Percentiles rank a stretch among this genome's conserved stretches.
Evolutionary conservation across 2,797 vertebrate genomes (phyloP).

Genomic region (Enteromius paludinosus): DNA sequence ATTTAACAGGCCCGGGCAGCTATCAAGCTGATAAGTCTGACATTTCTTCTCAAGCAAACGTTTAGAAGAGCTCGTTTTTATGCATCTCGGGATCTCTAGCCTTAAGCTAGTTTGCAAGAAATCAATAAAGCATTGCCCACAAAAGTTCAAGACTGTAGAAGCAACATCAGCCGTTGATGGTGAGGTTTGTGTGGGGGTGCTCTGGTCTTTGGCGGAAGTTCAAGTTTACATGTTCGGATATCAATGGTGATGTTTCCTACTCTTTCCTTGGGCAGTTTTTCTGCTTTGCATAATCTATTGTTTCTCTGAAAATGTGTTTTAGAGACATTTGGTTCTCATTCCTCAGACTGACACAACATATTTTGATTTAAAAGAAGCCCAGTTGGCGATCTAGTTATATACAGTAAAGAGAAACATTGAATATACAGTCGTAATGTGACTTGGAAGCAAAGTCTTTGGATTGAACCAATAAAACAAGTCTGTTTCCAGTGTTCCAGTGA

Average conservation of each 20-base stretch:
- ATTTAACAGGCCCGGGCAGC: slow-evolving; percentile 20
- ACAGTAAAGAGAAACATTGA: neutral
- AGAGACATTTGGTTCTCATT: neutral
- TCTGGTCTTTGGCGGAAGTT: slow-evolving; percentile 23
- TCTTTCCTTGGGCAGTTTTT: neutral
- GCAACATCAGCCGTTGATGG: neutral
- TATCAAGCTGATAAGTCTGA: slow-evolving; percentile 27
- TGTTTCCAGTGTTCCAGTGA: slow-evolving; percentile 1
- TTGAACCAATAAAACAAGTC: slow-evolving; percentile 9
- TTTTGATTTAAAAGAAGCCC: neutral
- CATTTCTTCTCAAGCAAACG: slow-evolving; percentile 11
- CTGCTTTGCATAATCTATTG: slow-evolving; percentile 35
- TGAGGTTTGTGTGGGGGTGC: neutral
- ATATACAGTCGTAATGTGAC: slow-evolving; percentile 22
- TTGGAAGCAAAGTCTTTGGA: neutral
- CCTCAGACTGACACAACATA: neutral
- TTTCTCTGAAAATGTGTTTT: neutral
- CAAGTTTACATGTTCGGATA: slow-evolving; percentile 9
- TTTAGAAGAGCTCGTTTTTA: slow-evolving; percentile 37
- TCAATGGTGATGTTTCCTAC: slow-evolving; percentile 10
- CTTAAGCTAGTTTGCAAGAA: slow-evolving; percentile 40
- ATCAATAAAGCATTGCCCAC: slow-evolving; percentile 48
- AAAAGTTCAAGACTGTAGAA: slow-evolving; percentile 43
- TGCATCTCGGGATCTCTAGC: slow-evolving; percentile 28
- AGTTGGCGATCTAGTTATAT: slow-evolving; percentile 6